phyloP scores from a whole-genome alignment of 2,888 invertebrate genomes.

The Flexamia atlantica region DNA sequence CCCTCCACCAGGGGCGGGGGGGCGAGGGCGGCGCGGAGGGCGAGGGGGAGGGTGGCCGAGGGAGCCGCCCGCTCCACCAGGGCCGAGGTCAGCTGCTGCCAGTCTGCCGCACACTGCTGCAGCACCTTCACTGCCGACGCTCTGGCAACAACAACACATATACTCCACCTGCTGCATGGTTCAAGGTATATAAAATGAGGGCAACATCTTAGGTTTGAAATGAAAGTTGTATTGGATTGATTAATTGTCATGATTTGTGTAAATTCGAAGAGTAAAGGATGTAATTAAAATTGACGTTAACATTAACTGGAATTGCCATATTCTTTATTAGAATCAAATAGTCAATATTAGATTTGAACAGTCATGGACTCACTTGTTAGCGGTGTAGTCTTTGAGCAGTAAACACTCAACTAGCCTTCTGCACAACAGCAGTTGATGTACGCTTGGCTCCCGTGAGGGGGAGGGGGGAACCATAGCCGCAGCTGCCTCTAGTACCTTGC shows the following conservation, averaged over 20 bases:
- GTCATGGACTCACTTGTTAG: constrained; percentile 1
- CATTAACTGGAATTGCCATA: too few species aligned
- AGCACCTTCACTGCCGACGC: not conserved
- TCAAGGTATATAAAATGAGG: too few species aligned
- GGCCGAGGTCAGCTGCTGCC: constrained; percentile 12
- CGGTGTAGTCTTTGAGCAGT: constrained; percentile 46
- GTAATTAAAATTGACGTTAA: too few species aligned
- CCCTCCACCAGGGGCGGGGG: constrained; percentile 77
- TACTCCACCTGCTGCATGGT: too few species aligned
- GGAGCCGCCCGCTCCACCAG: not conserved
- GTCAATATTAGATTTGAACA: too few species aligned
- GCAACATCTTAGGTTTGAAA: too few species aligned
- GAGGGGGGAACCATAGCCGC: not conserved
- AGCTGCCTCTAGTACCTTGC: constrained; percentile 59
- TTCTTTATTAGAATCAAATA: too few species aligned
- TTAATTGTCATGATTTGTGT: too few species aligned
- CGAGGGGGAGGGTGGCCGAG: constrained; percentile 35
- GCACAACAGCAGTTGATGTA: constrained; percentile 66
- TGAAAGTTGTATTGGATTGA: too few species aligned
- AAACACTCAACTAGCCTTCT: constrained; percentile 61
- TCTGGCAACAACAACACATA: constrained; percentile 26
- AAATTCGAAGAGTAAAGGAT: too few species aligned
- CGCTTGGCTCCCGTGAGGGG: constrained; percentile 5
- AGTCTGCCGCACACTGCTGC: not conserved
- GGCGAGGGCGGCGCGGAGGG: constrained; percentile 74